phyloP scores from a whole-genome alignment of 2,113 vertebrate species.

The Nycticebus coucang region DNA sequence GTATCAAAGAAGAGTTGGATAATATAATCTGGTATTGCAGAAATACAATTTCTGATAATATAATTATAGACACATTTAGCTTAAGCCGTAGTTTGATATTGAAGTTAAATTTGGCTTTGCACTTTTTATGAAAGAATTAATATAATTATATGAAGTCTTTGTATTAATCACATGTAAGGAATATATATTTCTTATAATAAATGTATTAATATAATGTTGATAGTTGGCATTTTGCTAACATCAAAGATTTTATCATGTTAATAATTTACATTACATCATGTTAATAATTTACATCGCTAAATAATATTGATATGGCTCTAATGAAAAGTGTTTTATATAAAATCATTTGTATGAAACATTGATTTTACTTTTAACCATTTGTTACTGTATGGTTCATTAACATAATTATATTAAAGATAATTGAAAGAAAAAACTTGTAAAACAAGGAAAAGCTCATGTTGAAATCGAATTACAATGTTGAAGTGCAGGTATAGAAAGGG shows the following conservation, averaged over 20 bases:
- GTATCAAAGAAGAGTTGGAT: neutral
- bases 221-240: neutral
- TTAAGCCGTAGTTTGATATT: neutral
- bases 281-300: conserved; percentile 11
- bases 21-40: neutral
- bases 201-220: neutral
- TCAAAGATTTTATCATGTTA: neutral
- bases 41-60: neutral
- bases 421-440: neutral
- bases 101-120: neutral
- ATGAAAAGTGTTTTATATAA: neutral
- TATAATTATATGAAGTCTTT: neutral
- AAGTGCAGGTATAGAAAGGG: neutral
- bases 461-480: neutral
- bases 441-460: neutral
- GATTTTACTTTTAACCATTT: conserved; percentile 8
- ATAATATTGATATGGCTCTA: neutral
- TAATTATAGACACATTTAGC: neutral
- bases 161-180: neutral
- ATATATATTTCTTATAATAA: neutral
- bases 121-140: conserved; percentile 6
- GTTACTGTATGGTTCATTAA: neutral
- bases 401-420: neutral
- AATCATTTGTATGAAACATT: neutral
- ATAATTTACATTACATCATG: neutral